Base-by-base conservation (phyloP, 1,140 invertebrate species). In the Dinothrombium tinctorium region DNA sequence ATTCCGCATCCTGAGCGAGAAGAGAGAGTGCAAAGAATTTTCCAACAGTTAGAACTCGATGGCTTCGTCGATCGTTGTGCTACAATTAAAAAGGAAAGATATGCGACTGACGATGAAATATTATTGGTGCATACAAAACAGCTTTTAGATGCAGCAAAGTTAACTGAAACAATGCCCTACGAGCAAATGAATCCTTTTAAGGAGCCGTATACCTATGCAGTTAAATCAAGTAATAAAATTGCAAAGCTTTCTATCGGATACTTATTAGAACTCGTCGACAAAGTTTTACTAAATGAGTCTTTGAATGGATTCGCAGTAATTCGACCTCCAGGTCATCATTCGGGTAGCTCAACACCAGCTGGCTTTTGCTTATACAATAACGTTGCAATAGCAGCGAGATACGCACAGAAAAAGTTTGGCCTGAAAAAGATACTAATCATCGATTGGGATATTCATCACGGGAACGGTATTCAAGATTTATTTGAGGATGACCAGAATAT, bases 371-470 rank as follows among this genome's bases (percentile, higher is more conserved):
- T 86, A 43, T 76, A 86, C 50, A 89, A 87, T 59, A 83, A 80
- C 56, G 71, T 82, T 6, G 74, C 75, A 0, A 57, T 84, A 24
- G 80, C 74, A 14, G 80, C 82, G 8, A 69, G 66, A 54, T 73
- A 81, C 60, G 75, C 79, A 2, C 54, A 71, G 4, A 53, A 65
- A n/a, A 59, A 57, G 33, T 65, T 72, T 37, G 7, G 17, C 7
- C 15, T 46, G 8, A 43, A 33, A 28, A 15, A 76, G 40, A 65
- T 92, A 15, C 54, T 92, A 12, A 75, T 94, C 37, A 52, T 92
- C 1, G 87, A 94, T 60, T 94, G 83, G 74, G 86, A 94, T 59
- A 72, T 92, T 4, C 86, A 92, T 57, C 84, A 90, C 56, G 86
- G 86, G 6, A 80, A 89, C 58, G 81, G 82, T 5, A 42, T 75